A percentile compares a stretch with the other conserved stretches of the same genome.
Evolutionary conservation across 2,113 vertebrate species (phyloP).

Genomic region (Polypterus bichir): DNA sequence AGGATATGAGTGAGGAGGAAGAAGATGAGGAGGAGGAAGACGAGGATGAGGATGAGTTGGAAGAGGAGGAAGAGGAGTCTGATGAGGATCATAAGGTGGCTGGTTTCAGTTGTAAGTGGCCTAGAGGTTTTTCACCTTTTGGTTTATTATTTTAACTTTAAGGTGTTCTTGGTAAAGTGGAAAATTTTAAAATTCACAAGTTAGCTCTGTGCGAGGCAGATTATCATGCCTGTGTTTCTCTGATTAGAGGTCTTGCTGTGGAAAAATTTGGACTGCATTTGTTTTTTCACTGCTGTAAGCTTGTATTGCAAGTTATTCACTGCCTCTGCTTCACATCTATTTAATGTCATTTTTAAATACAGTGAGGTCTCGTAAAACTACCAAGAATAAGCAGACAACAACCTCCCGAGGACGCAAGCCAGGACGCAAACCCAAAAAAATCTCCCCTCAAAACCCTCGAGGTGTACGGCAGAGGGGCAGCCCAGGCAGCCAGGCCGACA

Average conservation of each 20-base stretch:
- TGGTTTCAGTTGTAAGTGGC: constrained; percentile 74
- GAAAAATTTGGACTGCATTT: too few relatives aligned
- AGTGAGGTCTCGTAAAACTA: constrained; percentile 76
- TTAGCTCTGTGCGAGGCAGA: background rate
- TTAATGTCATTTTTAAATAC: constrained; percentile 14
- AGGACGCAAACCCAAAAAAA: constrained; percentile 63
- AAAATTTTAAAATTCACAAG: background rate
- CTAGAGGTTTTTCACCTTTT: background rate
- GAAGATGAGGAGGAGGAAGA: constrained; percentile 50
- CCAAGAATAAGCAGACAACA: constrained; percentile 48
- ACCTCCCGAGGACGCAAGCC: constrained; percentile 33
- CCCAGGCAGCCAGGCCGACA: constrained; percentile 63
- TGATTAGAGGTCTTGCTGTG: too few relatives aligned
- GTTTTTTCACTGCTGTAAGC: too few relatives aligned
- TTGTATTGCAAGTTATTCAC: too few relatives aligned
- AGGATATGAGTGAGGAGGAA: constrained; percentile 72
- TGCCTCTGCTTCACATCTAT: too few relatives aligned
- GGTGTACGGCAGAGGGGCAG: constrained; percentile 41
- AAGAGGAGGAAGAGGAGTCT: constrained; percentile 60
- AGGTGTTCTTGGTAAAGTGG: background rate
- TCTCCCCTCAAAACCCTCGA: constrained; percentile 31
- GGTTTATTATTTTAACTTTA: background rate
- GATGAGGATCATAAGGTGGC: constrained; percentile 73
- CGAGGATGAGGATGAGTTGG: constrained; percentile 52
- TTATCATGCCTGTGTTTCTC: background rate